Evolutionary conservation across 1,140 invertebrate genomes (phyloP), one percentile per base, ranked within the genome.

Genomic region (Scaptomyza hsui): DNA sequence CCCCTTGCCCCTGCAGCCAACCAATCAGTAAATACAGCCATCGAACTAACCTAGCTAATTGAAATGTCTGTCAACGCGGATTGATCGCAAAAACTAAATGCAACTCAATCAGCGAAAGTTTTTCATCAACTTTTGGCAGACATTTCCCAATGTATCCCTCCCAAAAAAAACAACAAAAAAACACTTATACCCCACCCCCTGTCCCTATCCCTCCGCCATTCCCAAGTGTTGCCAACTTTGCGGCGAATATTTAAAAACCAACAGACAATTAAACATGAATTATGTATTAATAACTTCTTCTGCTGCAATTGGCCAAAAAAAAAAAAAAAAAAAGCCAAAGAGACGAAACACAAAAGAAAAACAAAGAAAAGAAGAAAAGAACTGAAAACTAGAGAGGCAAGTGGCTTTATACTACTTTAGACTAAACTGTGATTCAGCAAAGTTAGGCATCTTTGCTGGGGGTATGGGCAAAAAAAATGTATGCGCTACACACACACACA

Each of bases 21-120:
- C 7, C 10, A 24, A 24, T 24, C 24, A 2, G 24, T 3, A 10
- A 15, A 15, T 2, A 0, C 7, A n/a, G 32, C 49, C 51, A 53
- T 24, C 35, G 18, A 39, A 39, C 51, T 35, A 41, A 19, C n/a
- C 37, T 45, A 49, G 74, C 81, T 86, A 86, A 86, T 86, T 88
- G 81, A 86, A 86, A 86, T 86, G 81, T 86, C 81, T 86, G 78
- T 82, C 78, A 82, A 59, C 45, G 63, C 44, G 63, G 48, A 73
- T 69, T 63, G 74, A 73, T 59, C 35, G 47, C 56, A 48, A 47
- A 65, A 86, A 88, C 74, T 86, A 81, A 86, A 88, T 81, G 81
- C 82, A 88, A 79, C 81, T 88, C 81, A 86, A 86, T 88, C 81
- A 88, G 82, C 62, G 82, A 86, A 86, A 86, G 81, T 86, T 86